A percentile compares a stretch with the other conserved stretches of the same genome.
phyloP scores from a whole-genome alignment of 2,888 invertebrate species.

The Polydrusus tereticollis region DNA sequence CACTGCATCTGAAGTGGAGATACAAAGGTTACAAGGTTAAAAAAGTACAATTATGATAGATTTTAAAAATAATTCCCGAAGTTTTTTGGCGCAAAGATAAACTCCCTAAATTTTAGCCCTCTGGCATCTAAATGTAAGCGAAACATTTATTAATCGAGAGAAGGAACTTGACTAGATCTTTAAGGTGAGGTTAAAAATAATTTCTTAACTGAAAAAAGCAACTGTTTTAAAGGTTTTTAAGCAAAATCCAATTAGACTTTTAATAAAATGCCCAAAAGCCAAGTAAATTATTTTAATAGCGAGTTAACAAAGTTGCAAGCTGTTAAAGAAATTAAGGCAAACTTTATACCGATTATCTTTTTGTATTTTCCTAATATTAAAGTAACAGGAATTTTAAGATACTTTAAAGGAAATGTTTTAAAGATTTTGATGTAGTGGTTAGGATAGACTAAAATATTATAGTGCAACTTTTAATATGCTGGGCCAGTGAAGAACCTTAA shows the following conservation, averaged over 20 bases:
- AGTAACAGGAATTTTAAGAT: conserved; percentile 16
- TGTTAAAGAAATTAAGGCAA: conserved; percentile 34
- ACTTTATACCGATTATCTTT: conserved; percentile 35
- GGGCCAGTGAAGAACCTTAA: too few species aligned
- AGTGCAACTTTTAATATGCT: too few species aligned
- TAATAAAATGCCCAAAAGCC: conserved; percentile 35
- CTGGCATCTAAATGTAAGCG: too few species aligned
- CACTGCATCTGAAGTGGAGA: too few species aligned
- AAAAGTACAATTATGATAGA: too few species aligned
- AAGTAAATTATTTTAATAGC: conserved; percentile 37
- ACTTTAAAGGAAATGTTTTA: conserved; percentile 7
- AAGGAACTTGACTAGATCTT: too few species aligned
- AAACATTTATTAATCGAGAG: too few species aligned
- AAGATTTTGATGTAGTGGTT: neutral
- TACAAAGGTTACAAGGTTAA: too few species aligned
- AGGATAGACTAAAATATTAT: too few species aligned
- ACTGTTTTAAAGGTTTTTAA: neutral
- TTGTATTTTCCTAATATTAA: conserved; percentile 29
- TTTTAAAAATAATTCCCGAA: too few species aligned
- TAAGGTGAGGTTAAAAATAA: neutral
- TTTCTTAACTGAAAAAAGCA: neutral
- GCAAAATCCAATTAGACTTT: conserved; percentile 28
- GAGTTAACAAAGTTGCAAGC: conserved; percentile 36
- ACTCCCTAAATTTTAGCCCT: too few species aligned
- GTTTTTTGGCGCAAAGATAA: too few species aligned